Conservation (phyloP, 1,140 invertebrate species). For the Diuraphis noxia region DNA sequence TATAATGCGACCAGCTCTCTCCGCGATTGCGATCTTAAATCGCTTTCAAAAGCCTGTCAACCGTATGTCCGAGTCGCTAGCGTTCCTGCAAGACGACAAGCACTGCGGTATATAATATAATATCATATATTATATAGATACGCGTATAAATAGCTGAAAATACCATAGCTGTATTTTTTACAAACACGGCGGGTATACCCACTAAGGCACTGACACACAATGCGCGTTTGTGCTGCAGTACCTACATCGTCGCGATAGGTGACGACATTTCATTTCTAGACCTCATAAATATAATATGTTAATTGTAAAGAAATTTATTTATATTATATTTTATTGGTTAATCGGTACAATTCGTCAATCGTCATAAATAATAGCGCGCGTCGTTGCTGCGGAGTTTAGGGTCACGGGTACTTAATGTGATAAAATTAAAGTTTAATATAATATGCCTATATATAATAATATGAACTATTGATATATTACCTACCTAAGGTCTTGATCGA, state of each 20-base stretch:
- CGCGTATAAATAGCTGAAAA: not conserved
- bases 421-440: no score
- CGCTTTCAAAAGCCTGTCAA: slow-evolving; percentile 33
- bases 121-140: not conserved
- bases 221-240: not conserved
- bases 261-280: not conserved
- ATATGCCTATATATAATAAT: no score
- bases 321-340: no score
- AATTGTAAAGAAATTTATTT: no score
- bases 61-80: not conserved
- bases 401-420: no score
- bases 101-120: not conserved
- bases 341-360: no score
- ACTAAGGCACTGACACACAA: not conserved
- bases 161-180: not conserved
- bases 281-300: no score
- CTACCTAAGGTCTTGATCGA: no score
- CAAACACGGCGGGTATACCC: not conserved
- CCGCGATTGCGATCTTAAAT: not conserved
- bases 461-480: no score
- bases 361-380: no score
- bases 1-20: not conserved
- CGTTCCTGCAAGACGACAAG: not conserved
- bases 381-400: no score
- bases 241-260: not conserved